Evolutionary conservation across 2,797 vertebrate genomes (phyloP), one percentile per base, ranked within the genome.

Genomic region (Peromyscus melanophrys): DNA sequence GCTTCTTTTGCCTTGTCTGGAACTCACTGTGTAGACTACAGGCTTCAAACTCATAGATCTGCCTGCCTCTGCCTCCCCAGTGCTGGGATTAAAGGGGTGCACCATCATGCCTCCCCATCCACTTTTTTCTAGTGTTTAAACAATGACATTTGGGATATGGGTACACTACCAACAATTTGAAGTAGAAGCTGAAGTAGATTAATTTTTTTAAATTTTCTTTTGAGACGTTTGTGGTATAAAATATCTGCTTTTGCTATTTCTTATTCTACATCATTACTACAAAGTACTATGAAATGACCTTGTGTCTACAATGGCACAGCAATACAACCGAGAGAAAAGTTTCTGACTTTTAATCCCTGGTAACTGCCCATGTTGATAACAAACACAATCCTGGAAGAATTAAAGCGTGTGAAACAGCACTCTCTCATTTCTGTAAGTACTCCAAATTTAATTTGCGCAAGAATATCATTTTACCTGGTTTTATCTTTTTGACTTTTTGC

Each of bases 391-490:
- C 75, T 90, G 43, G 43, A 84, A 55, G 76, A 73, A 83, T 83
- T 49, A 73, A 73, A 73, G 10, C 65, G 12, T 37, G 21, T 46
- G 6, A 89, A 88, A 93, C 37, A 59, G 19, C 57, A 52, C 43
- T 84, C 23, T 86, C 80, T 93, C 16, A 92, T 90, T 97, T 97
- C 71, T 93, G 4, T 82, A 90, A 92, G 94, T 96, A 21, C 0
- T 89, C 0, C 0, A 75, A 91, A 92, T 81, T 96, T 85, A 92
- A 96, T 93, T 89, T 89, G 57, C 82, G 89, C n/a, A 94, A 92
- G 89, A 96, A 88, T 82, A 92, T 75, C 76, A 88, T 27, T 93
- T 97, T 65, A 65, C 67, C 89, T 95, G 46, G 98, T 96, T 67
- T 78, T 89, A 19, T 95, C 94, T 95, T 97, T 97, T 92, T 96